These are phyloP conservation scores for Premnoplex brunnescens DNA, from an alignment of 2,797 vertebrate genomes.

Conservation along the genomic window DNA sequence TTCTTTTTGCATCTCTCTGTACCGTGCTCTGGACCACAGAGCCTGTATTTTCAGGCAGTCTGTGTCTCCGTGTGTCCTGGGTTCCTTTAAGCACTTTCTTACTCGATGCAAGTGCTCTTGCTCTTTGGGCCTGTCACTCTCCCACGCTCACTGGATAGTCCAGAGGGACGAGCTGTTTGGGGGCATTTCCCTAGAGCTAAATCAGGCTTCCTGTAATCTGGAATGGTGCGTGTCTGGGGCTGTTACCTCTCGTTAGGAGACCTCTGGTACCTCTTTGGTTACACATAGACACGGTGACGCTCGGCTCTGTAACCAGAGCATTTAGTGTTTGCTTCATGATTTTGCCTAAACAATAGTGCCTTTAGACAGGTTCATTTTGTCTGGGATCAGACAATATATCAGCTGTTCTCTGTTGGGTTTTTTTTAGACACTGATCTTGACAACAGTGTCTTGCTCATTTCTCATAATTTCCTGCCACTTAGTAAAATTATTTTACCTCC, in stretches of 20 bases:
- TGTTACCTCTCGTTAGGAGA: not conserved
- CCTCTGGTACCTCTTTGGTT: not conserved
- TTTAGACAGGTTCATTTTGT: not conserved
- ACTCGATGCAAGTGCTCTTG: rapidly evolving
- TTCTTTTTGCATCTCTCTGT: not conserved
- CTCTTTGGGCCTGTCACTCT: not conserved
- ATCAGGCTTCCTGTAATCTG: not conserved
- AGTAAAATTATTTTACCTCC: not conserved
- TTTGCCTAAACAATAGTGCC: not conserved
- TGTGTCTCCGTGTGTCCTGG: not conserved
- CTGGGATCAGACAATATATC: not conserved
- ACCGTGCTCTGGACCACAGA: not conserved
- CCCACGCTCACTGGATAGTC: rapidly evolving
- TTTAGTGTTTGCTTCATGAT: not conserved
- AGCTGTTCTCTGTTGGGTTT: not conserved
- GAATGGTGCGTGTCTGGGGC: rapidly evolving
- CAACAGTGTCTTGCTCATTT: not conserved
- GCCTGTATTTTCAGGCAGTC: not conserved
- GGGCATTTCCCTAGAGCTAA: not conserved
- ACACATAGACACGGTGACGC: rapidly evolving
- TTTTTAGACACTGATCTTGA: not conserved
- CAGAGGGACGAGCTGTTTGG: rapidly evolving
- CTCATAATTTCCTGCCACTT: not conserved
- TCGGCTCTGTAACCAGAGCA: not conserved
- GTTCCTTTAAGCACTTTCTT: not conserved